Base-by-base conservation (phyloP, 2,113 vertebrate genomes). In the Morone chrysops region DNA sequence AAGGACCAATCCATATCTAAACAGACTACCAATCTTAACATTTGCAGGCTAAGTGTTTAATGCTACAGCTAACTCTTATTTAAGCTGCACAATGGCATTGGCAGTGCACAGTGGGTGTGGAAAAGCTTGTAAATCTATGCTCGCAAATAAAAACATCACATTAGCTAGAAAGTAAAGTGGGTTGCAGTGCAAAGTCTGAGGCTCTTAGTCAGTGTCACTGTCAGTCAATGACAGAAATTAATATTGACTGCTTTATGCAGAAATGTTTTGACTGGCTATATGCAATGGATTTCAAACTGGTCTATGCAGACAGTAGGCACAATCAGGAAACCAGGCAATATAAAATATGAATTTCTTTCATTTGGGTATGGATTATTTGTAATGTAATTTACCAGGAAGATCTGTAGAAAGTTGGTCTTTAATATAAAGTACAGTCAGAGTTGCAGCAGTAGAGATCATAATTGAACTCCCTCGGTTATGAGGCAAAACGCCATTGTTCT, bases 401-500 rank as follows among this genome's bases (percentile, higher is more conserved):
- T 47, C 17, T 76, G 25, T 1, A 38, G 48, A 60, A 31, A 8
- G 16, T n/a, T 75, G 66, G 40, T 69, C 47, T 73, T 72, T 63
- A 63, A 65, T 70, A 78, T 75, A 56, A 83, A 83, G 38, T 60
- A 40, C 45, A 79, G 66, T 77, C 17, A 69, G 47, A 57, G 69
- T n/a, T 78, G 56, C 25, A 4, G 75, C 62, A 70, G 53, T 16
- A 61, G 50, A 73, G 73, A 81, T 85, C 57, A 80, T 79, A 90
- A 87, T 70, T 86, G 70, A 78, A 82, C 62, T 70, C 80, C 69
- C 38, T 72, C 16, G 8, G 69, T 75, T 78, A 75, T 78, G 75
- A 84, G 54, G 69, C 63, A 50, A 83, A 50, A 36, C 1, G 50
- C 72, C 69, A 73, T 84, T 86, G 81, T 85, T 88, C 78, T 77